Conservation (phyloP, 2,888 invertebrate species). For the Aleiodes alternator region DNA sequence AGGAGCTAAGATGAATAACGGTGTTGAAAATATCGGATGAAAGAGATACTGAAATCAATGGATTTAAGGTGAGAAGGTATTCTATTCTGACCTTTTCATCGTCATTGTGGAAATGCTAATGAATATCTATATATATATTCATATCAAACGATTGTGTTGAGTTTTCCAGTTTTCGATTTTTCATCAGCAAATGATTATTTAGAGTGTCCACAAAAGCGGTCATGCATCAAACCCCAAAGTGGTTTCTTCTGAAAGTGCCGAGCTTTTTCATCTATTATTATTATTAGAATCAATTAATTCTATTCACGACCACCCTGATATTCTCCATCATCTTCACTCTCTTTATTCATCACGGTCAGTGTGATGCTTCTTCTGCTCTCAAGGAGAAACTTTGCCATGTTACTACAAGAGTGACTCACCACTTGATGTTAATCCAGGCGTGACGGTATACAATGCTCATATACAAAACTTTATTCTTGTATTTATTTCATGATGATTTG, state of each 20-base stretch:
- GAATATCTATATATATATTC: not conserved
- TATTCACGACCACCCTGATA: slow-evolving; percentile 44
- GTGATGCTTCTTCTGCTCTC: slow-evolving; percentile 3
- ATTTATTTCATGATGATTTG: slow-evolving; percentile 38
- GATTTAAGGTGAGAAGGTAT: slow-evolving; percentile 4
- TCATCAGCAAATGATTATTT: slow-evolving; percentile 19
- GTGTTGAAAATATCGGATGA: not conserved
- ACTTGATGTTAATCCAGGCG: slow-evolving; percentile 56
- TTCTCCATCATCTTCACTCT: slow-evolving; percentile 6
- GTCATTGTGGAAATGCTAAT: slow-evolving; percentile 21
- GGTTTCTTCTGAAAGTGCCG: slow-evolving; percentile 1
- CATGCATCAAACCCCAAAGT: not conserved
- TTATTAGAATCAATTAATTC: slow-evolving; percentile 38
- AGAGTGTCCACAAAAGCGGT: slow-evolving; percentile 3
- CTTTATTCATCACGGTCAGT: slow-evolving; percentile 21
- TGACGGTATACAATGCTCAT: slow-evolving; percentile 47
- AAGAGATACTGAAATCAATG: slow-evolving; percentile 18
- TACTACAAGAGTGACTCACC: slow-evolving; percentile 53
- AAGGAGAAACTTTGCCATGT: slow-evolving; percentile 29
- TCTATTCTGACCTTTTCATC: slow-evolving; percentile 9
- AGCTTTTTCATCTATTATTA: slow-evolving; percentile 18
- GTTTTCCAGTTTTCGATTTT: not conserved
- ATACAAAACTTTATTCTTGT: slow-evolving; percentile 46
- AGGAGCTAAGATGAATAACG: slow-evolving; percentile 17
- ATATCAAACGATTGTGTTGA: not conserved